Percentiles rank a stretch among this genome's conserved stretches.
Evolutionary conservation across 2,113 vertebrate species (phyloP).

Genomic region (Caracal caracal): DNA sequence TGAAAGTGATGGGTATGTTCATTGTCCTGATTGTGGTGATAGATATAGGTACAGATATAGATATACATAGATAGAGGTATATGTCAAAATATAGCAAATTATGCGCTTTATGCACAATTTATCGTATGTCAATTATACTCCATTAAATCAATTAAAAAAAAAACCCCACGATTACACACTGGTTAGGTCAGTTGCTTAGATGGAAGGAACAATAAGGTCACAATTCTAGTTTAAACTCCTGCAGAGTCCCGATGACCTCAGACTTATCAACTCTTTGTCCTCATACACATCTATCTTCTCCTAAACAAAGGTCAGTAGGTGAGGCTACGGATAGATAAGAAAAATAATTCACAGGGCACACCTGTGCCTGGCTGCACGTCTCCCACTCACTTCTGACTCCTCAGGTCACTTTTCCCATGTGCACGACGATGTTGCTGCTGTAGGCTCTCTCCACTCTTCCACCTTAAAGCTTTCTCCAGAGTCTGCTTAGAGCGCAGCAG

Average conservation of each 20-base stretch:
- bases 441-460: background rate
- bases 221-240: background rate
- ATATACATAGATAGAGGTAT: background rate
- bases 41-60: background rate
- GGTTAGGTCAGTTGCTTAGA: background rate
- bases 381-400: background rate
- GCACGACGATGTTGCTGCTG: fast-evolving
- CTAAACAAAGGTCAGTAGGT: background rate
- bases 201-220: too few species aligned
- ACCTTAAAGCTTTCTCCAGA: background rate
- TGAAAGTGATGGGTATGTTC: background rate
- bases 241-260: background rate
- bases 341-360: background rate
- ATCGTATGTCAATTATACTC: background rate
- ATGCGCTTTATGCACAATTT: background rate
- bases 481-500: background rate
- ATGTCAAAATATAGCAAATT: background rate
- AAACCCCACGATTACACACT: too few species aligned
- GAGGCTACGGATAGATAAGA: background rate
- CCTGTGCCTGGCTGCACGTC: background rate
- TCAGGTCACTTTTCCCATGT: background rate
- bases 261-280: background rate
- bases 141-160: background rate
- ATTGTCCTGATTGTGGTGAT: background rate
- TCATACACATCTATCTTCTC: background rate